Conservation (phyloP, 2,113 vertebrate genomes). For the Saccopteryx leptura region DNA sequence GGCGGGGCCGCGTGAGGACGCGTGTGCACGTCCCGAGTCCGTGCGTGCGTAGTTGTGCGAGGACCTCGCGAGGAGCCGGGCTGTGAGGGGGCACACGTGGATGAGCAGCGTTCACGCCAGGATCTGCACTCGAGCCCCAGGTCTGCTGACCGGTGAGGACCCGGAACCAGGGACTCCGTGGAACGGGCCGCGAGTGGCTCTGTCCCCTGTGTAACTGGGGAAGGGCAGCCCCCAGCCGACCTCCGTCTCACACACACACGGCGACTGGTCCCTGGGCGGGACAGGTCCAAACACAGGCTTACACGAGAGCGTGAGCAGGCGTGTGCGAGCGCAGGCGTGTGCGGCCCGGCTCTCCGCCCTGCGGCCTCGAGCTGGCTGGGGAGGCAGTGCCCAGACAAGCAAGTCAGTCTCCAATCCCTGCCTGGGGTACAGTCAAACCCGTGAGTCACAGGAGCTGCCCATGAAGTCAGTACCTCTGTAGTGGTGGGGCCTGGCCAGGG, state of each 20-base stretch:
- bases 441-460: not conserved
- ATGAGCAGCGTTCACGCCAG: not conserved
- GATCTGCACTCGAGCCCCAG: not conserved
- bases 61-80: no score
- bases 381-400: not conserved
- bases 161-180: not conserved
- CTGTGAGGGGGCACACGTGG: not conserved
- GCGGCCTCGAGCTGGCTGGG: not conserved
- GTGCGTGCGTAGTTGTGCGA: not conserved
- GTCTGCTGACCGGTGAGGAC: not conserved
- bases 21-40: not conserved
- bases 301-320: not conserved
- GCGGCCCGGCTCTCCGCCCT: not conserved
- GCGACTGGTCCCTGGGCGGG: no score
- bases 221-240: no score
- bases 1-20: no score
- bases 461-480: rapidly evolving
- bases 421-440: not conserved
- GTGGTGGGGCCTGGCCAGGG: not conserved
- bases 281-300: rapidly evolving
- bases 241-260: no score
- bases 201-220: rapidly evolving
- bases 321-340: rapidly evolving
- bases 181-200: rapidly evolving
- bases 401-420: not conserved